Evolutionary conservation across 1,140 invertebrate genomes (phyloP), one percentile per base, ranked within the genome.

Genomic region (Asobara japonica): DNA sequence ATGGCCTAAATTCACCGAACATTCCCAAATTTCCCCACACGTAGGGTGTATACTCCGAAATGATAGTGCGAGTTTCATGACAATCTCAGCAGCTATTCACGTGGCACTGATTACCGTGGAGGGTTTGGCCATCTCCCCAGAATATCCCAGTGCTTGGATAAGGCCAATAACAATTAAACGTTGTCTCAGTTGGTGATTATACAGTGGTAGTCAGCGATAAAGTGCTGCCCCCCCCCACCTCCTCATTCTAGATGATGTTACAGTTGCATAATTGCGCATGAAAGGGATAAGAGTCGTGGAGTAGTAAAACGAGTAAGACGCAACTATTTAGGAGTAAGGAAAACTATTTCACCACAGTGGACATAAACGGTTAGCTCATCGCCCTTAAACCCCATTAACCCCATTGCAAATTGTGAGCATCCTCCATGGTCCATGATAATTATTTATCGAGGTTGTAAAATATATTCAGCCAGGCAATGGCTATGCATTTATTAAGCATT

Each of bases 121-220:
- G 51, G n/a, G 13, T 22, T 22, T 5, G 51, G 51, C 51, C 18
- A 56, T 56, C 51, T 56, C n/a, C 29, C 27, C n/a, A 16, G 60
- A 62, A 29, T 31, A 62, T 62, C 27, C 60, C 3, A n/a, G 10
- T 27, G 31, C 60, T 31, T 5, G 60, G 60, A 62, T 62, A 62
- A 62, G 13, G 27, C 60, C 27, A 62, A 62, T 62, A 62, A 62
- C 60, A 62, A 62, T 62, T 62, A 62, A 30, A 29, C 60, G 29
- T 62, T 62, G 60, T 62, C 60, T 62, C 60, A 31, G n/a, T 30
- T 16, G 29, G 29, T 30, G 60, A 62, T 62, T 62, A 31, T 62
- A 62, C 29, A 30, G 27, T 29, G 10, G 25, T 56, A 20, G 18
- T 56, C 51, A 25, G 11, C 29, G 60, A 62, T 62, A 62, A 62